Base-by-base conservation (phyloP, 1,140 invertebrate species). In the Drosophila kikkawai region DNA sequence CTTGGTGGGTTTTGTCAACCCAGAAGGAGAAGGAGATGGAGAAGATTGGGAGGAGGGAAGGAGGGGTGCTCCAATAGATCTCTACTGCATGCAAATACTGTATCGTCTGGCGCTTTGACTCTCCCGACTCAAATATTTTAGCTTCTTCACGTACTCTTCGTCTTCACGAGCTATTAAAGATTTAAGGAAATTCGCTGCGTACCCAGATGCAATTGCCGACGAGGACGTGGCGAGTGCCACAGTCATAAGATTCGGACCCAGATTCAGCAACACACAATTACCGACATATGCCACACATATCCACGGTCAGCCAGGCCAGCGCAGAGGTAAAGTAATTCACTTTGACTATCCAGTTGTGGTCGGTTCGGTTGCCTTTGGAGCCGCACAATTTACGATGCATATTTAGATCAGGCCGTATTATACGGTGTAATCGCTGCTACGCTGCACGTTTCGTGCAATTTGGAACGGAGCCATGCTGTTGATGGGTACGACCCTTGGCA, bases 141-240 rank as follows among this genome's bases (percentile, higher is more conserved):
- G 53, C 32, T 51, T 68, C 50, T 73, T 75, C 82, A 85, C 80
- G 82, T 88, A 76, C 50, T 11, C 48, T 53, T 59, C 51, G 60
- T 67, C 76, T 88, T 70, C 84, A 86, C 84, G 83, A 74, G 61
- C 57, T 88, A 86, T 86, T 88, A 86, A 83, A 88, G 69, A 86
- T 86, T 86, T 36, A 32, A 41, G 51, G 53, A 56, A 73, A 82
- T 82, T 79, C 78, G 76, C 34, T 64, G 69, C 79, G 80, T 61
- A 64, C 80, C 73, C 67, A 61, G 70, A 61, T 66, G 76, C 76
- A 88, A 87, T 87, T 86, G 70, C 73, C 13, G 42, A 41, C 32
- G 44, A 63, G 76, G 22, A 42, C 57, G 45, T 56, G 64, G 79
- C 67, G 47, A 82, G 67, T 57, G 53, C 58, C 55, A 69, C 57